These are phyloP conservation scores for Doryteuthis pealeii DNA, from an alignment of 1,140 invertebrate genomes.

Conservation along the genomic window DNA sequence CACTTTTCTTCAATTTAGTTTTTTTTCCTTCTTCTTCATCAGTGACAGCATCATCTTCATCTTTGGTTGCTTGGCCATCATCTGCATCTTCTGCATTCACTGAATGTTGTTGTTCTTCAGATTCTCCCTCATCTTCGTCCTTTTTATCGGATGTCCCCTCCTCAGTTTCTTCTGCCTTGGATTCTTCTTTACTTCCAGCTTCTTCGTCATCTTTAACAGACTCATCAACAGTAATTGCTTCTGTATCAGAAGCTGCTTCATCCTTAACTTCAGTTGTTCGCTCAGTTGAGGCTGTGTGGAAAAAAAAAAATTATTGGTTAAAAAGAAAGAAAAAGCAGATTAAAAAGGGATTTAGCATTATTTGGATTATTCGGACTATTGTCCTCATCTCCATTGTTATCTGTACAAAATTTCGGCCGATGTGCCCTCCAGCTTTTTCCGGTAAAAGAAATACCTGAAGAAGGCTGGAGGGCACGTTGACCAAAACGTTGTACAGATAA, in stretches of 20 bases:
- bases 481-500: too few relatives aligned
- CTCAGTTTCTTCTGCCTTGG: slow-evolving; percentile 6
- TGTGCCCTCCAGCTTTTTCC: too few relatives aligned
- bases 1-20: background rate
- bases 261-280: background rate
- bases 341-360: too few relatives aligned
- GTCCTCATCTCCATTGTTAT: too few relatives aligned
- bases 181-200: slow-evolving; percentile 9
- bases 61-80: slow-evolving; percentile 13
- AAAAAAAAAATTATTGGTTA: background rate
- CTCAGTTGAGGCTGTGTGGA: background rate
- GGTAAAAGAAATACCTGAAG: too few relatives aligned
- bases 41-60: background rate
- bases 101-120: slow-evolving; percentile 14
- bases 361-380: too few relatives aligned
- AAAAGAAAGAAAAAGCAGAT: too few relatives aligned
- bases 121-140: slow-evolving; percentile 15
- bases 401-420: too few relatives aligned
- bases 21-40: slow-evolving; percentile 15
- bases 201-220: background rate
- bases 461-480: too few relatives aligned
- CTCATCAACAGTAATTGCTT: background rate
- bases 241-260: background rate
- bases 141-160: slow-evolving; percentile 16
- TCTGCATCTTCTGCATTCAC: slow-evolving; percentile 15